A percentile compares a stretch with the other conserved stretches of the same genome.
Conservation (phyloP, 2,797 vertebrate genomes). For the Botia almorhae region DNA sequence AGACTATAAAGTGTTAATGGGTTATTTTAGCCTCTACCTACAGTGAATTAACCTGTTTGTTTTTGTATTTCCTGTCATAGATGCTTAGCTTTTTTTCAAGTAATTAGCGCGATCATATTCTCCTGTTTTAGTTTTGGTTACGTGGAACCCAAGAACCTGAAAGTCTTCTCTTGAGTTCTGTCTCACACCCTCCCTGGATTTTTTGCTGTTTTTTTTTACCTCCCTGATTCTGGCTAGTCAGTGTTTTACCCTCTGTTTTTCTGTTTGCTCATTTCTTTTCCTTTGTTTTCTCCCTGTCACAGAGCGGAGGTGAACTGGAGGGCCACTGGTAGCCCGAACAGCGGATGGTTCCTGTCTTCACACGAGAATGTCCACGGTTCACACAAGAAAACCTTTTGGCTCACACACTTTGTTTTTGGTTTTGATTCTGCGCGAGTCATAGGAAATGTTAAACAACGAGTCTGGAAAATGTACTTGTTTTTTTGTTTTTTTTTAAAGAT, state of each 20-base stretch:
- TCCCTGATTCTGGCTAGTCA: constrained; percentile 28
- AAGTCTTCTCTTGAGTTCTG: constrained; percentile 4
- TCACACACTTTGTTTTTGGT: constrained; percentile 67
- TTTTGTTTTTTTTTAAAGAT: constrained; percentile 47
- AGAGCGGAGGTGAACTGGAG: constrained; percentile 96
- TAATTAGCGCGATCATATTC: not conserved
- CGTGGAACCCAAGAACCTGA: not conserved
- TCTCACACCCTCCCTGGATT: constrained; percentile 1
- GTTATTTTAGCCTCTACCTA: not conserved
- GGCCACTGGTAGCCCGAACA: constrained; percentile 91
- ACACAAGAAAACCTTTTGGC: constrained; percentile 79
- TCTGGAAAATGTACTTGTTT: constrained; percentile 47
- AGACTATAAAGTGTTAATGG: not conserved
- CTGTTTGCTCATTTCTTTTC: constrained; percentile 55
- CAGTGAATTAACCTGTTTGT: constrained; percentile 2
- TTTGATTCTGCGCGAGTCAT: constrained; percentile 66
- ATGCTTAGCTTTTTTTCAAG: not conserved
- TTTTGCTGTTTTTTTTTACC: constrained; percentile 28
- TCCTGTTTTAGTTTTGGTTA: not conserved
- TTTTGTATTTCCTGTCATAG: not conserved
- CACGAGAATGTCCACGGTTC: constrained; percentile 74
- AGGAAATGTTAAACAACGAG: constrained; percentile 69
- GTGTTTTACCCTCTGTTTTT: constrained; percentile 31
- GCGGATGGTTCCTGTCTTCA: constrained; percentile 55
- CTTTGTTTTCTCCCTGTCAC: constrained; percentile 70